phyloP scores from a whole-genome alignment of 2,113 vertebrate genomes.

The Lates calcarifer region DNA sequence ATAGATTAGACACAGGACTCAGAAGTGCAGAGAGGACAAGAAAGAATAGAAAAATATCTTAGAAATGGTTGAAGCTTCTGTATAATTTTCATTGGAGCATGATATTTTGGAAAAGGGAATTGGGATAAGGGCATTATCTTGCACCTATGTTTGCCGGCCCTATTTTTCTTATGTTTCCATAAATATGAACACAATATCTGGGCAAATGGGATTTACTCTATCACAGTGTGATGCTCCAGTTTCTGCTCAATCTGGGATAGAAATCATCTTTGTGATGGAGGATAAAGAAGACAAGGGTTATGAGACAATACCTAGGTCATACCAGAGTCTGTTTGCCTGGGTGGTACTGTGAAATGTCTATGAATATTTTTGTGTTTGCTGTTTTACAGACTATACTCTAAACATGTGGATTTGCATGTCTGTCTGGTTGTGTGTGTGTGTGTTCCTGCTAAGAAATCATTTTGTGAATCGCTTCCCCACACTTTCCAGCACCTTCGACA shows the following conservation, averaged over 20 bases:
- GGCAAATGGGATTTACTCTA: conserved; percentile 72
- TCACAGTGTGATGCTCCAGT: conserved; percentile 45
- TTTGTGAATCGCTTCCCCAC: neutral
- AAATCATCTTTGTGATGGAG: conserved; percentile 47
- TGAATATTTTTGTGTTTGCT: conserved; percentile 11
- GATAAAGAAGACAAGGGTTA: conserved; percentile 34
- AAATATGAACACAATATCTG: conserved; percentile 71
- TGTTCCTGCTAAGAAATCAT: neutral
- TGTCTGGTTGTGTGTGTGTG: neutral
- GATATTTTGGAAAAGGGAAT: conserved; percentile 42
- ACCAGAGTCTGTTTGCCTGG: conserved; percentile 12
- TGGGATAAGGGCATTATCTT: conserved; percentile 62
- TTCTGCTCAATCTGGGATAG: conserved; percentile 43
- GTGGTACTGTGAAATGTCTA: neutral
- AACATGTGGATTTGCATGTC: neutral
- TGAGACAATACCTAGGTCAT: conserved; percentile 26
- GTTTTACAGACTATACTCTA: neutral
- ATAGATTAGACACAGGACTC: conserved; percentile 60
- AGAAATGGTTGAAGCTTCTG: conserved; percentile 46
- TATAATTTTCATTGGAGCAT: conserved; percentile 33
- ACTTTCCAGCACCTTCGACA: conserved; percentile 41
- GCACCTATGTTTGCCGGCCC: conserved; percentile 52
- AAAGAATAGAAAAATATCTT: conserved; percentile 22
- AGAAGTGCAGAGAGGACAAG: conserved; percentile 29
- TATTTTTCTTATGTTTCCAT: conserved; percentile 60